Evolutionary conservation across 2,797 vertebrate species (phyloP).

Genomic region (Gymnothorax reevesii): DNA sequence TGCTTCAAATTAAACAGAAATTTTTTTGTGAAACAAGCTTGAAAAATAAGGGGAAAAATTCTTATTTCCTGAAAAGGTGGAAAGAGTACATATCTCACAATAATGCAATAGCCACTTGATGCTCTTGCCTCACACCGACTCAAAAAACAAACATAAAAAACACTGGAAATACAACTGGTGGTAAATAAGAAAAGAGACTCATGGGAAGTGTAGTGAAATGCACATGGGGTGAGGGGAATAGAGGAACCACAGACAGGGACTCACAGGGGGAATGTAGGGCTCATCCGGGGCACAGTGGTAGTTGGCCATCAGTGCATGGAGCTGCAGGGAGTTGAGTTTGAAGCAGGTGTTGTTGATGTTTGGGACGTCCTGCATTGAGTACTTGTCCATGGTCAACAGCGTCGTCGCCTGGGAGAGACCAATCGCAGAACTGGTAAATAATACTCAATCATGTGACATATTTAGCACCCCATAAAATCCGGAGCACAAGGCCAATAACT

Average conservation of each 20-base stretch:
- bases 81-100: too few species aligned
- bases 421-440: background rate
- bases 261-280: slow-evolving; percentile 92
- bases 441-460: background rate
- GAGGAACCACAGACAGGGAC: slow-evolving; percentile 35
- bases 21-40: too few species aligned
- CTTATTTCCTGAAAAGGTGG: too few species aligned
- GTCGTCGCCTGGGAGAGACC: slow-evolving; percentile 86
- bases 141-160: background rate
- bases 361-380: slow-evolving; percentile 89
- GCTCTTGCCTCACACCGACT: too few species aligned
- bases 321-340: slow-evolving; percentile 96
- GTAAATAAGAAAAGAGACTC: background rate
- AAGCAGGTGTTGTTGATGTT: slow-evolving; percentile 97
- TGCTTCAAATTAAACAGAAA: too few species aligned
- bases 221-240: background rate
- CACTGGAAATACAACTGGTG: background rate
- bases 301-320: slow-evolving; percentile 91
- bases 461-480: background rate
- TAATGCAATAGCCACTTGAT: too few species aligned
- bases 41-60: background rate
- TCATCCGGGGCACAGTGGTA: slow-evolving; percentile 97
- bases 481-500: background rate
- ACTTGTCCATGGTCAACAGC: slow-evolving; percentile 97
- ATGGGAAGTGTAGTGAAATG: background rate